Conservation (phyloP, 2,113 vertebrate genomes). For the Nansenia antarctica region DNA sequence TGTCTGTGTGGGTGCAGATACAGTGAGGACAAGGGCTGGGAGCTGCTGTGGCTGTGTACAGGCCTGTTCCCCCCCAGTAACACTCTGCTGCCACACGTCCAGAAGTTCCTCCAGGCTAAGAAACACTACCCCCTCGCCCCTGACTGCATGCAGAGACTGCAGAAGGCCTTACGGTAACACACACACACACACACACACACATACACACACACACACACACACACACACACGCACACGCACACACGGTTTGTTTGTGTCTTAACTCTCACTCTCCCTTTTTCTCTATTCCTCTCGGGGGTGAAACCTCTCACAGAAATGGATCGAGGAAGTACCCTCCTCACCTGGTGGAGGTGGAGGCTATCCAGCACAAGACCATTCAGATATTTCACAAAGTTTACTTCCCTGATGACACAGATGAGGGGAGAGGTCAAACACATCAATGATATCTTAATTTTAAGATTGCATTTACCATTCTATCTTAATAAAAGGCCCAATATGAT, state of each 20-base stretch:
- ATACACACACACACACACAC: no score
- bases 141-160: slow-evolving; percentile 94
- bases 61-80: slow-evolving; percentile 96
- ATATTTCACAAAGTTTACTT: slow-evolving; percentile 99
- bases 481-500: neutral
- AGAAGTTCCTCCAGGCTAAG: slow-evolving; percentile 94
- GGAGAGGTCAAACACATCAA: slow-evolving; percentile 46
- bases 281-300: no score
- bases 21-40: slow-evolving; percentile 97
- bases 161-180: slow-evolving; percentile 90
- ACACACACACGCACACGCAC: no score
- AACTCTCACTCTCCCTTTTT: no score
- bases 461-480: neutral
- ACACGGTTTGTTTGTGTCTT: no score
- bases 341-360: slow-evolving; percentile 97
- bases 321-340: slow-evolving; percentile 96
- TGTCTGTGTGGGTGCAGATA: slow-evolving; percentile 72
- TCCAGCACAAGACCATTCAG: slow-evolving; percentile 98
- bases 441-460: neutral
- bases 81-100: slow-evolving; percentile 89
- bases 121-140: slow-evolving; percentile 86
- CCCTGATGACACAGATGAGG: slow-evolving; percentile 96
- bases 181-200: neutral
- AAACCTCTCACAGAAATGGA: slow-evolving; percentile 79
- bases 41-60: slow-evolving; percentile 93